Evolutionary conservation across 2,888 invertebrate genomes (phyloP), one percentile per base, ranked within the genome.

Genomic region (Diadegma fenestrale): DNA sequence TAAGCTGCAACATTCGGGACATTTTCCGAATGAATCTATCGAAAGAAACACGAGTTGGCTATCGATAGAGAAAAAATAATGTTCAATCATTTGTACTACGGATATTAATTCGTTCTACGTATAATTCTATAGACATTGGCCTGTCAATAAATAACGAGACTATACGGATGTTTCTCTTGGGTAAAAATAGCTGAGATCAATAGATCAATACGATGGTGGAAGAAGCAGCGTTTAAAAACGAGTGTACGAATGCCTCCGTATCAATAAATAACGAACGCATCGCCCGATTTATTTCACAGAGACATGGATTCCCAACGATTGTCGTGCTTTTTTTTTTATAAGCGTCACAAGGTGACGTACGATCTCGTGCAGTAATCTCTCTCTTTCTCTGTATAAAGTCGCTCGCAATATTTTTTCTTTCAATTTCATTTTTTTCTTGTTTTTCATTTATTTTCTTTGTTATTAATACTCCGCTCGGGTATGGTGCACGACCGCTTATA

Each of bases 381-480:
- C 37, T 37, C 6, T 58, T 80, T 58, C 68, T 63, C 19, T 68
- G 54, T 69, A 72, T 72, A 80, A 30, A 75, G 75, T 58, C 71
- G 26, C 54, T 37, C 63, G 66, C 63, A 19, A 12, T 41, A 8
- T 64, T 10, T 14, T 61, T 45, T 73, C 33, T 10, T 22, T 68
- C 2, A 43, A 17, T 26, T 30, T 22, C n/a, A 30, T 69, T 69
- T 22, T 54, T 26, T 54, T 14, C n/a, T 1, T 26, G 4, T 14
- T 26, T 45, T 37, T 41, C 19, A 14, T 63, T 45, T 43, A 30
- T 45, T 30, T 45, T 26, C 43, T 12, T 14, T 78, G 69, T 73
- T 78, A 85, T 75, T 79, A 85, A 84, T 81, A 86, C 75, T 48
- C n/a, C 45, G n/a, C n/a, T n/a, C n/a, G 22, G 58, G 22, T 19